Evolutionary conservation across 2,797 vertebrate genomes (phyloP).

Genomic region (Pitangus sulphuratus): DNA sequence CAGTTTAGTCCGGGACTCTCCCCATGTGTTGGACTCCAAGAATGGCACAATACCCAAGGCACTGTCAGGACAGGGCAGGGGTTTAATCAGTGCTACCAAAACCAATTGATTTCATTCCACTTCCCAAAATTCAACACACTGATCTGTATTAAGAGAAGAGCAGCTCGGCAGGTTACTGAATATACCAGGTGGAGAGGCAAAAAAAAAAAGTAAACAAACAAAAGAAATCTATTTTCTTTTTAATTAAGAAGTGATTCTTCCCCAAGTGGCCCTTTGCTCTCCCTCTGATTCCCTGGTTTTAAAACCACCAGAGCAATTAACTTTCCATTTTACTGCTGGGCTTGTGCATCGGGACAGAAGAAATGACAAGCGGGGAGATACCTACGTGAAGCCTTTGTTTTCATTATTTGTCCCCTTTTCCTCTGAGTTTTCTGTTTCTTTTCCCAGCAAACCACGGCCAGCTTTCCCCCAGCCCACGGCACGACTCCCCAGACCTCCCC

Average conservation of each 20-base stretch:
- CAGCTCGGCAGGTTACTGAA: background rate
- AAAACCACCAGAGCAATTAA: background rate
- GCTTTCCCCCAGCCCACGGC: background rate
- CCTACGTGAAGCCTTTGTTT: accelerated
- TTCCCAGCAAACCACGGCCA: accelerated
- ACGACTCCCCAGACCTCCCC: accelerated
- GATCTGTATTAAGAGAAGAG: background rate
- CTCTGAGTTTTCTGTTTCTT: background rate
- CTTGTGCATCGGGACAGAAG: background rate
- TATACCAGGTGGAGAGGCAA: accelerated
- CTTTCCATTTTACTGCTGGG: background rate
- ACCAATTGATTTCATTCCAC: accelerated
- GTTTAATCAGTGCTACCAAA: accelerated
- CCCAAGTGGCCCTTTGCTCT: background rate
- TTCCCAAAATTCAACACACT: background rate
- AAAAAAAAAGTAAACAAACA: background rate
- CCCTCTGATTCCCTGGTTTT: background rate
- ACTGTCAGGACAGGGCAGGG: accelerated
- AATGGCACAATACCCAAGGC: accelerated
- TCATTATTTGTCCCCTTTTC: accelerated
- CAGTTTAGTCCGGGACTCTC: accelerated
- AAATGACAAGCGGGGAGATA: background rate
- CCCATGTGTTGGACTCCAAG: accelerated
- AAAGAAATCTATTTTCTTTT: background rate
- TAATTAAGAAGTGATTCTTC: background rate